Evolutionary conservation across 2,797 vertebrate species (phyloP), one percentile per base, ranked within the genome.

Genomic region (Mus spretus): DNA sequence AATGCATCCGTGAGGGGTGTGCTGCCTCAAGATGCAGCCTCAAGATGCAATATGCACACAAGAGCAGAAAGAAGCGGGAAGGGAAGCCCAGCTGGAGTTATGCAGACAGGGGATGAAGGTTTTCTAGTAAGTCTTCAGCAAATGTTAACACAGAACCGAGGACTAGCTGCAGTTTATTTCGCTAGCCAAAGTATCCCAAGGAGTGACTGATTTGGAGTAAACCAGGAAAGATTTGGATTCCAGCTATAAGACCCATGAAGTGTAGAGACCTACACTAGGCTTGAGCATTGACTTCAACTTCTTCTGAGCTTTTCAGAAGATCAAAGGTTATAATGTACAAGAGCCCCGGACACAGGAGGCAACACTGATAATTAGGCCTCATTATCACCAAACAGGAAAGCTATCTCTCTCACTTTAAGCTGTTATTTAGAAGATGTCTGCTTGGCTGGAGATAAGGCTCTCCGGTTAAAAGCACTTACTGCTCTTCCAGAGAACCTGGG

Each of bases 51-150:
- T n/a, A 31, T 83, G 89, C 6, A 4, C 34, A 37, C 24, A 55
- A 24, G 5, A 22, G 19, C 28, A 37, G 9, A 57, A 11, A 40
- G 67, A 37, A 37, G 1, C 19, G 14, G 28, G 75, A 78, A 89
- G 24, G 24, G 65, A 79, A 40, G 34, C 37, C 55, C 15, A 1
- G 15, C 37, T 44, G 15, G 80, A 78, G 82, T 53, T 77, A 50
- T 1, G 47, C 72, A 87, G 6, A 95, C n/a, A 22, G 22, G 22
- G 14, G 77, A 44, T 31, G 55, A 90, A 59, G 37, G 28, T 34
- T 72, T 93, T 86, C 63, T 80, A 34, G 67, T 70, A 82, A 93
- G 79, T 44, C 84, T 94, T 77, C 34, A 97, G 92, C 90, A 87
- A 31, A 89, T 80, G n/a, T 92, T 94, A 91, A 90, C 50, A 72